Evolutionary conservation across 2,797 vertebrate species (phyloP).

Genomic region (Fratercula arctica): DNA sequence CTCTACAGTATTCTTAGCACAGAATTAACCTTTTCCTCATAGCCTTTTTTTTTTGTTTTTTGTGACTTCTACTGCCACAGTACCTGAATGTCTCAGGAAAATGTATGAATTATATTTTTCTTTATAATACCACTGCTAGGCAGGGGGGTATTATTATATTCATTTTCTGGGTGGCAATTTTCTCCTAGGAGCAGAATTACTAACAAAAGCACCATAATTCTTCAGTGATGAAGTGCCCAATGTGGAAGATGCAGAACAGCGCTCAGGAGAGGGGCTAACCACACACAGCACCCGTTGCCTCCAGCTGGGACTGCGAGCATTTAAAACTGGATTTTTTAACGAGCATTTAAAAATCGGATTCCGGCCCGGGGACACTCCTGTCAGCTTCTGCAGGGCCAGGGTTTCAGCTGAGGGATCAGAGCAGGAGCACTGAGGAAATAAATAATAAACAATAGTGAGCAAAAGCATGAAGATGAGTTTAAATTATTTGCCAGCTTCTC

Average conservation of each 20-base stretch:
- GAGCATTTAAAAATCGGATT: background rate
- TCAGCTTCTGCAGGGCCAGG: rapidly evolving
- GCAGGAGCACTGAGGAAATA: background rate
- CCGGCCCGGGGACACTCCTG: background rate
- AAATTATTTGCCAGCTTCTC: background rate
- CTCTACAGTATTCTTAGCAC: background rate
- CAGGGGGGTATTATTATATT: background rate
- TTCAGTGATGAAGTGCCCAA: background rate
- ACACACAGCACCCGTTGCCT: background rate
- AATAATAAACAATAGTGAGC: background rate
- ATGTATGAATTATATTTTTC: background rate
- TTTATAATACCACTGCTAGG: background rate
- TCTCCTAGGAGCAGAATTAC: background rate
- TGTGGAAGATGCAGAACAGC: background rate
- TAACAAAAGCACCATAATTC: background rate
- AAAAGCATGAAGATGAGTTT: background rate
- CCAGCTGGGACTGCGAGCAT: rapidly evolving
- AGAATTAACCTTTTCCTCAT: background rate
- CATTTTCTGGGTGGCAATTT: background rate
- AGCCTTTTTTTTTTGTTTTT: background rate
- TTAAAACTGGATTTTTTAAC: background rate
- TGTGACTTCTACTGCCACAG: background rate
- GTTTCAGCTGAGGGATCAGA: background rate
- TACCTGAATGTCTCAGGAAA: background rate
- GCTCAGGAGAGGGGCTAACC: background rate